Evolutionary conservation across 2,888 invertebrate genomes (phyloP), one percentile per base, ranked within the genome.

Genomic region (Pelosia muscerda): DNA sequence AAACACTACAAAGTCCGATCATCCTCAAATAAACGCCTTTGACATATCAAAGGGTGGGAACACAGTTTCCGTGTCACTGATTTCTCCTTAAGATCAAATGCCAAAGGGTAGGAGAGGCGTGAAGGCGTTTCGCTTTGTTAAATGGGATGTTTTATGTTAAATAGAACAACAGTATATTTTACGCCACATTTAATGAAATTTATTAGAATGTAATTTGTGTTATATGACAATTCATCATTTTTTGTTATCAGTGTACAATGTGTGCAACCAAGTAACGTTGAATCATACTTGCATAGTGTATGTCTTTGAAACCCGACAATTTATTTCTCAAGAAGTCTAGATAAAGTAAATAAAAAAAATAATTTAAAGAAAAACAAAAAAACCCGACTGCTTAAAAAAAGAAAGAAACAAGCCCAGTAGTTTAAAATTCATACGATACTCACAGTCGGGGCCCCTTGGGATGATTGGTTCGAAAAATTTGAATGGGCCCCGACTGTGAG

Each of bases 21-120:
- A 25, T 61, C 60, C 11, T 19, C 3, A 10, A 61, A 19, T 38
- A 22, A 13, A 60, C 25, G 26, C 25, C 42, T 61, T n/a, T 42
- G 42, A 26, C 26, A 61, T 61, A 60, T 49, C 60, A 61, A n/a
- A 61, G 60, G 26, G 10, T 42, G 26, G 2, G 26, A 49, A 49
- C 26, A 42, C 42, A 15, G 42, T 42, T 49, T 19, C 26, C 10
- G 42, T n/a, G 22, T 61, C n/a, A 42, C 25, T 61, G 25, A 49
- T n/a, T 61, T 61, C 23, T 6, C 42, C 25, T 61, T 42, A 42
- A 61, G 60, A 26, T 61, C n/a, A 11, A n/a, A 42, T 42, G 38
- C 34, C 60, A 60, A 38, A 60, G 38, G 25, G 15, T 25, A n/a
- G 23, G 38, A n/a, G 26, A 49, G n/a, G 42, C n/a, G 42, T 26